A percentile compares a stretch with the other conserved stretches of the same genome.
These are phyloP conservation scores for Harpagoxenus sublaevis DNA, from an alignment of 2,888 invertebrate species.

Conservation along the genomic window DNA sequence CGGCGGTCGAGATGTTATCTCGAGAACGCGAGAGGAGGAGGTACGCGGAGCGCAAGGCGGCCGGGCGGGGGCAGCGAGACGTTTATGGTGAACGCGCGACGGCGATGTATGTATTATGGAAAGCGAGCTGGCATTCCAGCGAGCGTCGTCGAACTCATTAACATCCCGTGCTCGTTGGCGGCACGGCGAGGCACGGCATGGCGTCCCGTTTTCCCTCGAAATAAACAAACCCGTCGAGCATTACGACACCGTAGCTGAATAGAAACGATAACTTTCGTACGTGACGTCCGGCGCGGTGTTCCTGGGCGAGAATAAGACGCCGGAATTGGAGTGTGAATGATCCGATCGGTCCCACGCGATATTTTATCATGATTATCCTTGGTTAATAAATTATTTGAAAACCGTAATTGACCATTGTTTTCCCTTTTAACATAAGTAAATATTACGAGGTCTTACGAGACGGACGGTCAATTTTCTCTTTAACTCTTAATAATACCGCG, in stretches of 20 bases:
- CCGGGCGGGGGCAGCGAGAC: not conserved
- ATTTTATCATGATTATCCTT: not conserved
- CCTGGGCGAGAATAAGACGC: not conserved
- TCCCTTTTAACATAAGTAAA: not conserved
- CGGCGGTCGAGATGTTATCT: conserved; percentile 40
- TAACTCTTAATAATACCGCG: not conserved
- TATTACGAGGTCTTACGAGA: not conserved
- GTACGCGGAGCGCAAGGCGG: not conserved
- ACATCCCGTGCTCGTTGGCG: conserved; percentile 42
- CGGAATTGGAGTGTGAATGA: not conserved
- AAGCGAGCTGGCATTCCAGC: conserved; percentile 45
- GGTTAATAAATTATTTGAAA: not conserved
- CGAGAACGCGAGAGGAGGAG: conserved; percentile 9
- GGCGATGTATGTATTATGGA: conserved; percentile 47
- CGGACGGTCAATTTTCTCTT: not conserved
- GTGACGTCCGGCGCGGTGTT: not conserved
- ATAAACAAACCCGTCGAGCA: conserved; percentile 42
- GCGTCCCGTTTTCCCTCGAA: conserved; percentile 40
- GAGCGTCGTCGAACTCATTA: conserved; percentile 53
- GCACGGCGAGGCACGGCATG: not conserved
- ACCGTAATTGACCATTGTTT: not conserved
- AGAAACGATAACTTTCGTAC: conserved; percentile 1
- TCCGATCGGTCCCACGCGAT: not conserved
- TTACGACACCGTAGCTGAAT: conserved; percentile 18
- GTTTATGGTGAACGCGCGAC: conserved; percentile 40